These are phyloP conservation scores for Megaptera novaeangliae DNA, from an alignment of 2,113 vertebrate species.

Conservation along the genomic window DNA sequence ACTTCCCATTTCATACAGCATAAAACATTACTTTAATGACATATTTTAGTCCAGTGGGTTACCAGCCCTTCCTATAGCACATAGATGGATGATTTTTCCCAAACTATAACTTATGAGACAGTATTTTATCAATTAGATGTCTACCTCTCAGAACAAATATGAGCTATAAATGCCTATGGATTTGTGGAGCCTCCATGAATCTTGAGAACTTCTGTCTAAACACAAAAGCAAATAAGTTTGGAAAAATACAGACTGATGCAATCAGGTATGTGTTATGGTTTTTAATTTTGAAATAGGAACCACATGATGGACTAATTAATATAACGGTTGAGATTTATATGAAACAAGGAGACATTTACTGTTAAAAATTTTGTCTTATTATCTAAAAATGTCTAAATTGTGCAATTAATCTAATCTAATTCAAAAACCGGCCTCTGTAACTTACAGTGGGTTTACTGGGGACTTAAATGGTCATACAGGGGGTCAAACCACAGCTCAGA, in stretches of 20 bases:
- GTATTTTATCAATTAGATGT: background rate
- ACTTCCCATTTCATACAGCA: slow-evolving; percentile 17
- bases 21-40: slow-evolving; percentile 17
- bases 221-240: background rate
- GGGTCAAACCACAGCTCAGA: background rate
- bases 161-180: background rate
- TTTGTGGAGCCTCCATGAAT: background rate
- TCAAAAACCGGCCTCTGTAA: background rate
- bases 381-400: background rate
- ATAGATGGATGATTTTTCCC: background rate
- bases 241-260: background rate
- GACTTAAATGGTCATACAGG: background rate
- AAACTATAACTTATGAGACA: background rate
- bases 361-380: background rate
- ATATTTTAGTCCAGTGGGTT: background rate
- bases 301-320: background rate
- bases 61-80: background rate
- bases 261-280: background rate
- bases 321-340: background rate
- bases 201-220: background rate
- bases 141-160: slow-evolving; percentile 1
- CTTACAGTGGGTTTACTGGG: background rate
- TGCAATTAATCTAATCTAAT: background rate
- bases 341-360: background rate
- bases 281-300: slow-evolving; percentile 8